Conservation (phyloP, 2,113 vertebrate species). For the Channa maculata region DNA sequence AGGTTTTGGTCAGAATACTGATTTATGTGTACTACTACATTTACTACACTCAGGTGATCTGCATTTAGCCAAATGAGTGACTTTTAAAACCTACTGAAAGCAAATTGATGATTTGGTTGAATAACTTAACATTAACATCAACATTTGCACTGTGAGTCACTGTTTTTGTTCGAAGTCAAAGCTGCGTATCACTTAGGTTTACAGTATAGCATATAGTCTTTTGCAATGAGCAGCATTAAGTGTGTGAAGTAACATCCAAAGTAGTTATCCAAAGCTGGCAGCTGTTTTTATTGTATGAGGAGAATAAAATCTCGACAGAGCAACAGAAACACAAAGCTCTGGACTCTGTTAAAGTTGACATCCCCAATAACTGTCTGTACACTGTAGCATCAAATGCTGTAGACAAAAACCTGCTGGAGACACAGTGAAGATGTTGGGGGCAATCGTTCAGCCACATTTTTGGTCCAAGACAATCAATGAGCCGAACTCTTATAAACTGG, state of each 20-base stretch:
- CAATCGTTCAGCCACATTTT: neutral
- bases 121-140: too few relatives aligned
- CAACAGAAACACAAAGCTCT: neutral
- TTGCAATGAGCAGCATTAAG: neutral
- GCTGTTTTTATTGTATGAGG: neutral
- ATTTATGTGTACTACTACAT: too few relatives aligned
- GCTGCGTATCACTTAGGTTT: too few relatives aligned
- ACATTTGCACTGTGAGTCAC: too few relatives aligned
- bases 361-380: neutral
- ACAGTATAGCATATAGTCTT: neutral
- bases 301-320: neutral
- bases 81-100: too few relatives aligned
- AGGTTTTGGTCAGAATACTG: too few relatives aligned
- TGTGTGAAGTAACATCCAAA: neutral
- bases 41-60: too few relatives aligned
- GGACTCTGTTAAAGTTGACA: neutral
- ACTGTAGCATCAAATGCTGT: neutral
- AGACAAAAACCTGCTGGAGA: neutral
- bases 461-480: slow-evolving; percentile 16
- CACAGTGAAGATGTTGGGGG: neutral
- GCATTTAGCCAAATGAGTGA: too few relatives aligned
- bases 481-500: slow-evolving; percentile 6
- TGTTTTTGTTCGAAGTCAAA: too few relatives aligned
- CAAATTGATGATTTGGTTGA: too few relatives aligned
- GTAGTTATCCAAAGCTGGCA: neutral